Percentiles rank a stretch among this genome's conserved stretches.
These are phyloP conservation scores for Athripsodes cinereus DNA, from an alignment of 2,888 invertebrate genomes.

Conservation along the genomic window DNA sequence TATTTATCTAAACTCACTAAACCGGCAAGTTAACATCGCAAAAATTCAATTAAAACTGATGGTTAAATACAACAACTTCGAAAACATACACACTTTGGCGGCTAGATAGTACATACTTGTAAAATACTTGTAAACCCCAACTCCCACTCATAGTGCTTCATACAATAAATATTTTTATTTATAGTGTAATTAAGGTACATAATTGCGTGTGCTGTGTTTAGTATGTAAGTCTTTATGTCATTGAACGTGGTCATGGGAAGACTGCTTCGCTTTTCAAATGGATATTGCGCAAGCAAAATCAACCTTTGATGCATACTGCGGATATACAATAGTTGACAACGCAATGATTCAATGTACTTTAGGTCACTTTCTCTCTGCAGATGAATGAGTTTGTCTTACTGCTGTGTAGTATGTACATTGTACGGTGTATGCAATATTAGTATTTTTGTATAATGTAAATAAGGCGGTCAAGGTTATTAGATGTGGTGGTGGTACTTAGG, in stretches of 20 bases:
- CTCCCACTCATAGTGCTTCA: neutral
- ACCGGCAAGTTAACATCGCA: neutral
- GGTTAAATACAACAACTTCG: neutral
- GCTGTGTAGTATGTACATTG: too few relatives aligned
- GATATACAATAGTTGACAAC: neutral
- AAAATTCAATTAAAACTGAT: neutral
- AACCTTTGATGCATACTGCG: slow-evolving; percentile 12
- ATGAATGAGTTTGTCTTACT: neutral
- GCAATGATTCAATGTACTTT: slow-evolving; percentile 3
- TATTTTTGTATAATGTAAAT: neutral
- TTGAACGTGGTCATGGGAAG: neutral
- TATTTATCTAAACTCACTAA: neutral
- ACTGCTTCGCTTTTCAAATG: neutral
- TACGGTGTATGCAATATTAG: slow-evolving; percentile 2
- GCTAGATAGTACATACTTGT: neutral
- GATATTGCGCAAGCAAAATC: slow-evolving; percentile 11
- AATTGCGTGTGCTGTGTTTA: neutral
- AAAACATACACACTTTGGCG: slow-evolving; percentile 1
- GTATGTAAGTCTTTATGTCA: neutral
- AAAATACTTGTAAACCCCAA: neutral
- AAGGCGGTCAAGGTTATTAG: slow-evolving; percentile 15
- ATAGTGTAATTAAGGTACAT: neutral
- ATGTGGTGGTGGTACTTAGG: neutral
- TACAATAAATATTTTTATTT: neutral
- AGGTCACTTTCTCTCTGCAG: slow-evolving; percentile 16